Conservation (phyloP, 2,113 vertebrate genomes). For the Syrrhaptes paradoxus region DNA sequence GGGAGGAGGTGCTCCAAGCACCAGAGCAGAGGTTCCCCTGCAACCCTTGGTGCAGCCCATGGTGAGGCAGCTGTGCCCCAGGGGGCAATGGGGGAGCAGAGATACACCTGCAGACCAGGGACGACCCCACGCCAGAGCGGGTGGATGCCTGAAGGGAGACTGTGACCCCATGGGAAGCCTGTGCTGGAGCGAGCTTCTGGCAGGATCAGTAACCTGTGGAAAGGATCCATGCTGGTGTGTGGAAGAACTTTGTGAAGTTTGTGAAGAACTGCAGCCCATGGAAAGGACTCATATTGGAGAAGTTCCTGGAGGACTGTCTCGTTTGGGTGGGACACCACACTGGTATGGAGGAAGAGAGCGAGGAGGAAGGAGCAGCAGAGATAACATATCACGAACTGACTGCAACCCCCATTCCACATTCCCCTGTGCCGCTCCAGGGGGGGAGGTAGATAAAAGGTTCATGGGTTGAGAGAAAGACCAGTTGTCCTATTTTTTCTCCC, state of each 20-base stretch:
- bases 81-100: too few species aligned
- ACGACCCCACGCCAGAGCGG: too few species aligned
- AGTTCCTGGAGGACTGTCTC: not conserved
- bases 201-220: not conserved
- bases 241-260: not conserved
- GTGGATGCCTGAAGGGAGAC: too few species aligned
- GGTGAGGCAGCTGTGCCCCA: too few species aligned
- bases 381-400: not conserved
- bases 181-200: not conserved
- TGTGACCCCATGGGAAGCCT: too few species aligned
- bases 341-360: not conserved
- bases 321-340: fast-evolving
- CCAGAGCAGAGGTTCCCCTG: too few species aligned
- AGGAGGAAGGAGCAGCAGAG: not conserved
- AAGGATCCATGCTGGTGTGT: not conserved
- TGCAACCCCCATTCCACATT: fast-evolving
- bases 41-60: too few species aligned
- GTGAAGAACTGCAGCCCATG: not conserved
- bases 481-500: not conserved
- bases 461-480: not conserved
- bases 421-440: fast-evolving
- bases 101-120: too few species aligned
- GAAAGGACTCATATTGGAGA: not conserved
- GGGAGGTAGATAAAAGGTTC: not conserved
- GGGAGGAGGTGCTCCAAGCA: too few species aligned